Base-by-base conservation (phyloP, 1,140 invertebrate species). In the Drosophila santomea region DNA sequence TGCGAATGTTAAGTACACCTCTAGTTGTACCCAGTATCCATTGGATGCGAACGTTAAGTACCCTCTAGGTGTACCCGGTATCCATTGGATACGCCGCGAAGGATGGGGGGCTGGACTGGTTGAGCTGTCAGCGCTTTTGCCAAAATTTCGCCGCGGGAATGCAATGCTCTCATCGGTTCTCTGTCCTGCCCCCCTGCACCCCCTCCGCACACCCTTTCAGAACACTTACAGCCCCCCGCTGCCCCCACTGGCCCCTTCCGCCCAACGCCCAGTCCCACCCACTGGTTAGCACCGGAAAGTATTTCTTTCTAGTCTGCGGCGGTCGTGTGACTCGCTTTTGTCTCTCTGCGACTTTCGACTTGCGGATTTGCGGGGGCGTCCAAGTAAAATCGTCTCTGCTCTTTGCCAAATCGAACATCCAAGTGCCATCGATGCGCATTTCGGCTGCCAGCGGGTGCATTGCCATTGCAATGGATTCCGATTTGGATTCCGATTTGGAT, bases 301-400 rank as follows among this genome's bases (percentile, higher is more conserved):
- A 44, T 61, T 64, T 63, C 56, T 62, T 71, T 83, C 51, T 62
- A 62, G 38, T 66, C 62, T 57, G 43, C 41, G 44, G 60, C 64
- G 55, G 77, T 82, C 80, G 61, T 74, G 57, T 74, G 68, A 80
- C 68, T 80, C 47, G 58, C 56, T 79, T 80, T 85, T 83, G 80
- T 83, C 45, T 68, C 44, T 38, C 52, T 32, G 23, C 17, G 39
- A 15, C 56, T 39, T 44, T 15, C 17, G 39, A 15, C 56, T 39
- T 44, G 15, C 12, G 12, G 10, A n/a, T 15, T 17, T 39, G 67
- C 44, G 67, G 51, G 67, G 67, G 64, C 64, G 67, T 58, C 35
- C 7, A 71, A 71, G 43, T 58, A 71, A 57, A 71, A 71, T 71
- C 64, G 64, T 71, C 67, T 71, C 64, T 14, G 66, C 51, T 69